Evolutionary conservation across 2,888 invertebrate genomes (phyloP), one percentile per base, ranked within the genome.

Genomic region (Aelia acuminata): DNA sequence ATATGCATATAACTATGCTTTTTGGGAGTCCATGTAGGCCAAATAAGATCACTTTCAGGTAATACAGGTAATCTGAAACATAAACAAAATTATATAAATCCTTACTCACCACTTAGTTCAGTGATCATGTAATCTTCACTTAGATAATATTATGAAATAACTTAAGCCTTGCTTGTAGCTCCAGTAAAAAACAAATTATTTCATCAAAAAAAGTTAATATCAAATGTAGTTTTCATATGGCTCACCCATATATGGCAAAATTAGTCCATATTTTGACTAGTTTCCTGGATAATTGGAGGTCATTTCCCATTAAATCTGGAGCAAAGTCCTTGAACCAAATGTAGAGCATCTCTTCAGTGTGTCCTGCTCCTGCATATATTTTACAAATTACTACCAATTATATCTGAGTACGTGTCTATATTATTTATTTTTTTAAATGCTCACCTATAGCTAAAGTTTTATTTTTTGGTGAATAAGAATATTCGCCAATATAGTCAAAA

Each of bases 201-300:
- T 39, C 11, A 43, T 26, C 13, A 15, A 7, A 26, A 15, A 5
- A 48, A 4, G 1, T 26, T 47, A 15, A 48, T 84, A n/a, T 5
- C 18, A 31, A 39, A 11, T 47, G 7, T 3, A 35, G 31, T 70
- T 26, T 31, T 53, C 0, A 11, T 7, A 20, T 26, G 31, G 18
- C 85, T 35, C 39, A 88, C 89, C 89, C 89, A 22, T 85, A 22
- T 31, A 48, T 85, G 39, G 57, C 88, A 70, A 89, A 89, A 53
- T 87, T 53, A 10, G 88, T 49, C 63, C 63, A 84, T 13, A 50
- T 53, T 35, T 53, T 20, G 48, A 88, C 84, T 39, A 89, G 4
- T 18, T 75, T 49, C 47, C 49, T 35, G 1, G 89, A 89, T 80
- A 89, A 63, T 53, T 75, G n/a, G 0, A 88, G 57, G 47, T 87